Evolutionary conservation across 2,113 vertebrate genomes (phyloP), one percentile per base, ranked within the genome.

Genomic region (Gymnarchus niloticus): DNA sequence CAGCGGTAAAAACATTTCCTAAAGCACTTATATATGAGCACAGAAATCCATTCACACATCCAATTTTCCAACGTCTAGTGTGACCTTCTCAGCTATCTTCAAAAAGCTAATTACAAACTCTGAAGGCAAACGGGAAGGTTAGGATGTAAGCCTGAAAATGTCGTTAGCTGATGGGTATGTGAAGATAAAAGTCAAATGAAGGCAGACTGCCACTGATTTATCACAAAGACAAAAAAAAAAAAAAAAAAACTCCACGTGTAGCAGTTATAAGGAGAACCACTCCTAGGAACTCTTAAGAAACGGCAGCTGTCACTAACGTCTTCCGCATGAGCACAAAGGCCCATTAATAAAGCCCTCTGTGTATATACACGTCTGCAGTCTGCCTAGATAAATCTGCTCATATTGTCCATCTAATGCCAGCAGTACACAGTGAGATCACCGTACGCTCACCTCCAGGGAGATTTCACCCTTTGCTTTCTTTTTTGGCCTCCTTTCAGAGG

Each of bases 401-500:
- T 19, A 37, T 17, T 37, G 28, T 33, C 61, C 28, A 37, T 69
- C 61, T 37, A 17, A 37, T 33, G 61, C 61, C 14, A 17, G 37
- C 61, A 17, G 12, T 33, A 77, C 19, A 19, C 37, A 25, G 17
- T 5, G 6, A 12, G 4, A 21, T 46, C 44, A 48, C 23, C 6
- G n/a, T 9, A 12, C 41, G 25, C 83, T 59, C 83, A 84, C 82
- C 56, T 59, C 37, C 28, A 83, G 4, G 82, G 23, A 23, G 7
- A 51, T 59, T 83, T 37, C 52, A 85, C n/a, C 78, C 52, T 48
- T 77, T 21, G 41, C 23, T 81, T 14, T 76, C 59, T 44, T 89
- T 83, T 88, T 88, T 3, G 81, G 77, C 84, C 87, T 81, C 46
- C 44, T 86, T 52, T 90, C 87, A 90, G 89, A 88, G 89, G 86